Percentiles rank a stretch among this genome's conserved stretches.
Conservation (phyloP, 2,113 vertebrate genomes). For the Passer montanus region DNA sequence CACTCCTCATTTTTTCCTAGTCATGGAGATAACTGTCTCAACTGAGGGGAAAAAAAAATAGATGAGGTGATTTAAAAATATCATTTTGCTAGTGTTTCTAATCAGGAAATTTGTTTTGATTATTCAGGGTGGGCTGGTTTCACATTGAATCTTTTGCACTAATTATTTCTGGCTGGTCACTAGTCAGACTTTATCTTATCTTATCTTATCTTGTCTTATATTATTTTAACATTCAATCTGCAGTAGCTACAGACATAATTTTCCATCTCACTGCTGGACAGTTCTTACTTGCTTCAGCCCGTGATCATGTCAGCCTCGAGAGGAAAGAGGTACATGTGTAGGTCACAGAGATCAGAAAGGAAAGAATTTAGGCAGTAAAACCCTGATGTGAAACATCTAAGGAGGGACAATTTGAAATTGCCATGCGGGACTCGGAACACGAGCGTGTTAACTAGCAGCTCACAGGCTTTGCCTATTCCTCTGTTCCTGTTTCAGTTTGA, state of each 20-base stretch:
- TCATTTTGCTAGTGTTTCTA: fast-evolving
- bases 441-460: conserved; percentile 21
- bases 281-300: neutral
- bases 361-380: conserved; percentile 40
- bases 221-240: neutral
- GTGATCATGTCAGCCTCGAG: neutral
- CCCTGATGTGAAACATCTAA: conserved; percentile 30
- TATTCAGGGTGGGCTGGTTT: neutral
- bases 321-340: conserved; percentile 51
- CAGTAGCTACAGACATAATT: neutral
- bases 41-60: neutral
- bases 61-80: neutral
- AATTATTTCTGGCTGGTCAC: neutral
- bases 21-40: neutral
- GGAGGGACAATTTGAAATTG: conserved; percentile 8
- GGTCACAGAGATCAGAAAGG: conserved; percentile 59
- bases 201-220: neutral
- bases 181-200: neutral
- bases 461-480: neutral
- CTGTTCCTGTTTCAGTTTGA: neutral
- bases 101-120: neutral
- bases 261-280: neutral
- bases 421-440: neutral
- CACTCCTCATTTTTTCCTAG: neutral
- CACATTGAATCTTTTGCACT: neutral